Evolutionary conservation across 2,888 invertebrate genomes (phyloP).

Genomic region (Platynereis dumerilii): DNA sequence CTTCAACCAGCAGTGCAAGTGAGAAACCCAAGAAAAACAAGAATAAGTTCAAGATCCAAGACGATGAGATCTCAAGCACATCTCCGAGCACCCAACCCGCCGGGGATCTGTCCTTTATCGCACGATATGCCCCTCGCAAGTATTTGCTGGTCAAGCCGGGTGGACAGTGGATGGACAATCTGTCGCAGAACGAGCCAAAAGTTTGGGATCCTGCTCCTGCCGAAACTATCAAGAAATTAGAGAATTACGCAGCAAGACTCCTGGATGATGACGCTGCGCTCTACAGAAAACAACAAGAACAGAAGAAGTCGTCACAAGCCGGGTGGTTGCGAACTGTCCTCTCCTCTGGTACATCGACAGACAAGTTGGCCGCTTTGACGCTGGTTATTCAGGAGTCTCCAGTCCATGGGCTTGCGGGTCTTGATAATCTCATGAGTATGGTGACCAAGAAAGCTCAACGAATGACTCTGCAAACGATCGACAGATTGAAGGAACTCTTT

Average conservation of each 20-base stretch:
- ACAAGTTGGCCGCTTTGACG: conserved; percentile 85
- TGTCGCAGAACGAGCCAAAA: conserved; percentile 30
- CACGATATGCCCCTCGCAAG: conserved; percentile 37
- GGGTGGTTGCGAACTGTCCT: conserved; percentile 68
- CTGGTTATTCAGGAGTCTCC: conserved; percentile 84
- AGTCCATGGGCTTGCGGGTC: conserved; percentile 75
- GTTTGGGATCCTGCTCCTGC: conserved; percentile 32
- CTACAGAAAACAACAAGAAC: conserved; percentile 49
- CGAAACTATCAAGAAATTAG: conserved; percentile 40
- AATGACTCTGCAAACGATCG: conserved; percentile 68
- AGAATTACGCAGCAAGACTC: conserved; percentile 50
- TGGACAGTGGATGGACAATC: conserved; percentile 44
- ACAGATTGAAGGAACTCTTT: conserved; percentile 77
- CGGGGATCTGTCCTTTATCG: conserved; percentile 7
- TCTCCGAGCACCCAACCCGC: background rate
- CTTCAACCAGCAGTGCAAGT: background rate
- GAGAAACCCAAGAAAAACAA: conserved; percentile 26
- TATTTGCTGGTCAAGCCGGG: conserved; percentile 52
- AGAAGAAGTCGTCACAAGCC: conserved; percentile 53
- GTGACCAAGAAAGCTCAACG: conserved; percentile 80
- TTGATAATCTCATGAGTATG: conserved; percentile 77
- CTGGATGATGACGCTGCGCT: conserved; percentile 50
- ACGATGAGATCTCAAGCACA: conserved; percentile 31
- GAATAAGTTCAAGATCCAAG: conserved; percentile 40
- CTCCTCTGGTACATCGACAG: conserved; percentile 81